A percentile compares a stretch with the other conserved stretches of the same genome.
phyloP scores from a whole-genome alignment of 2,888 invertebrate species.

The Cancer borealis region DNA sequence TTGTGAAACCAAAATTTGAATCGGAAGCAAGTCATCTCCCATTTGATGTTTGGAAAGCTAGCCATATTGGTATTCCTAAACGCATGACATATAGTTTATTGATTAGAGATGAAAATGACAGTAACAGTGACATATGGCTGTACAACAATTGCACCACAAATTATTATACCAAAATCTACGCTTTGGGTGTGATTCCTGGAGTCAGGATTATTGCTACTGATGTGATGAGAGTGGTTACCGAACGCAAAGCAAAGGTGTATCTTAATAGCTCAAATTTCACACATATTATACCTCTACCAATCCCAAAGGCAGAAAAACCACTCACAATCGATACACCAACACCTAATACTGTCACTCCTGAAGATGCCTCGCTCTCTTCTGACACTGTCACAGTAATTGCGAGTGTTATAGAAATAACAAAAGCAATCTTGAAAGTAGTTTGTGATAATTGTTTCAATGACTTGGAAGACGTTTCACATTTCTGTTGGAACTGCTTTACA shows the following conservation, averaged over 20 bases:
- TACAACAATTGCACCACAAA: neutral
- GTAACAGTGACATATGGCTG: neutral
- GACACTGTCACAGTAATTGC: neutral
- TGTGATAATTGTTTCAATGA: neutral
- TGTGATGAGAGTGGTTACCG: neutral
- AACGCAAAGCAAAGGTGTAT: neutral
- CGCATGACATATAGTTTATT: neutral
- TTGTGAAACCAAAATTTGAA: neutral
- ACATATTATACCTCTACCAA: neutral
- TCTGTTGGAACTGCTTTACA: neutral
- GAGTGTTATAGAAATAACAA: neutral
- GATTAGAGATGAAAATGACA: neutral
- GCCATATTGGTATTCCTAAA: neutral
- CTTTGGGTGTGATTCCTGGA: neutral
- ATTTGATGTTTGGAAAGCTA: neutral
- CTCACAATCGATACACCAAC: neutral
- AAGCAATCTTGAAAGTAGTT: neutral
- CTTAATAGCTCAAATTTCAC: neutral
- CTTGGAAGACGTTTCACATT: neutral
- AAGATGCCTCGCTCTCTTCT: neutral
- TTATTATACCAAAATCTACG: neutral
- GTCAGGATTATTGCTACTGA: neutral
- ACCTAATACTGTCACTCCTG: neutral
- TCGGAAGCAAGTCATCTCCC: neutral
- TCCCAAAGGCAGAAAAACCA: neutral